Evolutionary conservation across 2,888 invertebrate genomes (phyloP).

Genomic region (Apomyelois bistriatella): DNA sequence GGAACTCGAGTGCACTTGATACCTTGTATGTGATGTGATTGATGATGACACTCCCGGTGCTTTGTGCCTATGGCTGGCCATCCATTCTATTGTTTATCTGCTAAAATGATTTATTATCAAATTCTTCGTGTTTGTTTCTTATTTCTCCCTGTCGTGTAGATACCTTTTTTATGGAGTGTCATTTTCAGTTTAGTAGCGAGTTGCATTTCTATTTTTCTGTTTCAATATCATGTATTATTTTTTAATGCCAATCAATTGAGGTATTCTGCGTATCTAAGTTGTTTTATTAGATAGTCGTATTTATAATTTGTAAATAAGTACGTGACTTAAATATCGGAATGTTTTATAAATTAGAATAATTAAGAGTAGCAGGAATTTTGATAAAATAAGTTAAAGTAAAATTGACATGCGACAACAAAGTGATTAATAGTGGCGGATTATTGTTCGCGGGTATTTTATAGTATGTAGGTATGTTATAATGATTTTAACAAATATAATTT

Average conservation of each 20-base stretch:
- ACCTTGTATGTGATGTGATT: slow-evolving; percentile 22
- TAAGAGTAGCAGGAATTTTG: slow-evolving; percentile 5
- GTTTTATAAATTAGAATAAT: slow-evolving; percentile 9
- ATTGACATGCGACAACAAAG: slow-evolving; percentile 17
- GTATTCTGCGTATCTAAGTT: background rate
- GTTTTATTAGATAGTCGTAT: background rate
- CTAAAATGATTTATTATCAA: slow-evolving; percentile 19
- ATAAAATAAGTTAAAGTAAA: slow-evolving; percentile 12
- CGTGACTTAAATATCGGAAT: background rate
- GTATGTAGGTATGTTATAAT: slow-evolving; percentile 9
- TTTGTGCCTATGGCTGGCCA: slow-evolving; percentile 18
- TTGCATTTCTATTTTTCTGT: slow-evolving; percentile 16
- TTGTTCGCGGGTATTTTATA: slow-evolving; percentile 8
- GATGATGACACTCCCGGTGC: slow-evolving; percentile 21
- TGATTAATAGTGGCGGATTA: slow-evolving; percentile 7
- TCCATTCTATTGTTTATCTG: slow-evolving; percentile 20
- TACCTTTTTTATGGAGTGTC: slow-evolving; percentile 22
- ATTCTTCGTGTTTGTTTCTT: slow-evolving; percentile 18
- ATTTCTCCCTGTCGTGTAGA: slow-evolving; percentile 16
- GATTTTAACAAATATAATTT: slow-evolving; percentile 12
- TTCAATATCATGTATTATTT: slow-evolving; percentile 17
- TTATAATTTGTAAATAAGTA: background rate
- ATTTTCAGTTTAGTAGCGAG: slow-evolving; percentile 18
- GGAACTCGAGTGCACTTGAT: slow-evolving; percentile 22
- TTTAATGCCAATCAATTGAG: slow-evolving; percentile 20